Evolutionary conservation across 30 jellyfish, hydroid and myxozoan genomes (phyloP), one percentile per base, ranked within the genome.

Genomic region (Pelagia noctiluca): DNA sequence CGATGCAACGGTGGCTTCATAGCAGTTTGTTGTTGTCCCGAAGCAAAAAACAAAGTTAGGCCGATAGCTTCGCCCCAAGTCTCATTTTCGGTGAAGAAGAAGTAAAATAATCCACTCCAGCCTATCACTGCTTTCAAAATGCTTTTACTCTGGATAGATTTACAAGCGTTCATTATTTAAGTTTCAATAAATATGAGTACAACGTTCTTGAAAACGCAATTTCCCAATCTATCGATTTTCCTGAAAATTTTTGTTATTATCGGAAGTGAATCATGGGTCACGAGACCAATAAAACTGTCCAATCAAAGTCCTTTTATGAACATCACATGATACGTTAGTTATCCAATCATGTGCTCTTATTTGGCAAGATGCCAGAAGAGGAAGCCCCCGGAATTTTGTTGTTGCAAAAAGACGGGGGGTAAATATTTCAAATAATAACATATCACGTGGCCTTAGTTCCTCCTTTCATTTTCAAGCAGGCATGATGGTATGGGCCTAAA

Each of bases 21-120:
- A 11, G 89, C 84, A 8, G 82, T 50, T 37, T 76, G 85, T 46
- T 75, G 85, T 36, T 74, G 89, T 0, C 89, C 96, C 33, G 89
- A 54, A 31, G 96, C 89, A 73, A 71, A 86, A 71, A 86, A 86
- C 52, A 86, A 62, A 7, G 96, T 86, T 76, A 86, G 90, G 83
- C 96, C 96, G 26, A 86, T 50, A 4, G 89, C 96, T 86, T 86
- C 96, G 1, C 96, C 96, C 89, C 96, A 86, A 32, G 48, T 73
- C 76, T 74, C 96, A 52, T 86, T 35, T 13, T 46, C 61, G 24
- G 96, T 75, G 71, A 76, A 29, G 77, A 86, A 86, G 83, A 86
- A 86, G 42, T 63, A 86, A 33, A 37, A 35, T 0, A 86, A 71
- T 35, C 96, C 96, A 7, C 68, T 30, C 86, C 84, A 64, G 34